Conservation (phyloP, 1,140 invertebrate genomes). For the Tetramorium parvispinum region DNA sequence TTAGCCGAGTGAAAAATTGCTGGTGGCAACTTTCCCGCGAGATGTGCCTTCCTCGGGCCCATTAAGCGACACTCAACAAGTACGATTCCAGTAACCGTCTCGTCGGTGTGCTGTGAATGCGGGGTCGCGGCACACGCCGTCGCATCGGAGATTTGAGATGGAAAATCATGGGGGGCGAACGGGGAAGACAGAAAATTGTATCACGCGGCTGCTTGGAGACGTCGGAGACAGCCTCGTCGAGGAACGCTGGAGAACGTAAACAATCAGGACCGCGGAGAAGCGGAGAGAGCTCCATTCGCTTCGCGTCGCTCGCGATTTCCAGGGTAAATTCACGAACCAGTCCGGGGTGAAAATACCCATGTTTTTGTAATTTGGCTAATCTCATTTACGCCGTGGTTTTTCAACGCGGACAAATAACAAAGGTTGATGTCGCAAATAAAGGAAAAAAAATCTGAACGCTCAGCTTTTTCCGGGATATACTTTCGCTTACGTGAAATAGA, state of each 20-base stretch:
- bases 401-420: neutral
- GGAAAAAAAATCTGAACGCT: neutral
- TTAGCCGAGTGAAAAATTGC: constrained; percentile 82
- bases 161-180: neutral
- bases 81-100: constrained; percentile 75
- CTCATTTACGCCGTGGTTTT: neutral
- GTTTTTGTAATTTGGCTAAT: constrained; percentile 28
- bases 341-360: neutral
- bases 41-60: constrained; percentile 68
- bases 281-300: neutral
- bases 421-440: neutral
- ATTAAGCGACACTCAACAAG: constrained; percentile 81
- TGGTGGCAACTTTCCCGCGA: constrained; percentile 74
- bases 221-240: neutral
- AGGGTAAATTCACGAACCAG: neutral
- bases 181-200: constrained; percentile 55
- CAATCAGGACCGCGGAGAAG: neutral
- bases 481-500: neutral
- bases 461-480: neutral
- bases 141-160: constrained; percentile 21
- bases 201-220: neutral
- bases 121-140: neutral
- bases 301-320: constrained; percentile 1
- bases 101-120: constrained; percentile 63
- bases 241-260: constrained; percentile 35